Percentiles rank a stretch among this genome's conserved stretches.
Evolutionary conservation across 2,888 invertebrate species (phyloP).

Genomic region (Agonum fuliginosum): DNA sequence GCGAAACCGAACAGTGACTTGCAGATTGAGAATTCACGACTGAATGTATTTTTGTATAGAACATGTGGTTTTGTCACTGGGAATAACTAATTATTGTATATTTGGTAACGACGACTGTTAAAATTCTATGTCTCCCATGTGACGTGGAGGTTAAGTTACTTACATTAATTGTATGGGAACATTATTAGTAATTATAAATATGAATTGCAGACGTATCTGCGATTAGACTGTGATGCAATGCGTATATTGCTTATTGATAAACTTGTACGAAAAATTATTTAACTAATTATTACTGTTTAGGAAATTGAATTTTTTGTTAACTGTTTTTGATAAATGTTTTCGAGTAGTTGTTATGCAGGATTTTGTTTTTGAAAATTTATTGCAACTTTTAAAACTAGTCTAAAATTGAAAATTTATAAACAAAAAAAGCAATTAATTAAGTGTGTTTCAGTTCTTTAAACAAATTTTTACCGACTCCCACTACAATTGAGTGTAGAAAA

Average conservation of each 20-base stretch:
- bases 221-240: slow-evolving; percentile 72
- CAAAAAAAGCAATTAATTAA: slow-evolving; percentile 31
- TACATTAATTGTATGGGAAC: slow-evolving; percentile 60
- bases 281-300: slow-evolving; percentile 55
- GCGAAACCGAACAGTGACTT: slow-evolving; percentile 51
- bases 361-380: slow-evolving; percentile 45
- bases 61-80: slow-evolving; percentile 53
- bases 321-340: slow-evolving; percentile 11
- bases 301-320: slow-evolving; percentile 51
- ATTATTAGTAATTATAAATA: slow-evolving; percentile 59
- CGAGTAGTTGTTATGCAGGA: slow-evolving; percentile 50
- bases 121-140: slow-evolving; percentile 39
- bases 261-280: slow-evolving; percentile 57
- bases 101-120: slow-evolving; percentile 40
- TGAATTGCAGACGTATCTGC: slow-evolving; percentile 72
- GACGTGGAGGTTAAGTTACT: slow-evolving; percentile 44
- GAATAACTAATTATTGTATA: slow-evolving; percentile 50
- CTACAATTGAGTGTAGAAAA: not conserved
- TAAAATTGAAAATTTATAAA: slow-evolving; percentile 33
- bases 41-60: slow-evolving; percentile 60
- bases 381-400: slow-evolving; percentile 52
- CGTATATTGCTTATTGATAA: slow-evolving; percentile 60
- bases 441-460: slow-evolving; percentile 33
- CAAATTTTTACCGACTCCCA: slow-evolving; percentile 23
- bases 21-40: slow-evolving; percentile 51